Evolutionary conservation across 2,888 invertebrate species (phyloP).

Genomic region (Polietes domitor): DNA sequence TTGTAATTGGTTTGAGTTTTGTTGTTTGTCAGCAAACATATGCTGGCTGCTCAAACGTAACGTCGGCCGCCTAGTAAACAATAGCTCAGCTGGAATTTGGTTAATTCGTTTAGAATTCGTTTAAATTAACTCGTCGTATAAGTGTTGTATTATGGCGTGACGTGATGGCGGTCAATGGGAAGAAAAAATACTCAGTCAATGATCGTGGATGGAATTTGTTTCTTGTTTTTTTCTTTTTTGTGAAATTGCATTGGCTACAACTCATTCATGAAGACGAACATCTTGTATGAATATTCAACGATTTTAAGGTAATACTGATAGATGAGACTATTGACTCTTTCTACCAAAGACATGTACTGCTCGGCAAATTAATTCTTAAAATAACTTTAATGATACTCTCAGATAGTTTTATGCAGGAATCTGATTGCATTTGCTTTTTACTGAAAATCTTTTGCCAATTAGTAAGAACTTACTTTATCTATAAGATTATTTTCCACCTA

Average conservation of each 20-base stretch:
- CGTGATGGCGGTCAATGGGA: background rate
- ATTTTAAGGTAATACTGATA: background rate
- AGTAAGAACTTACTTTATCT: too few relatives aligned
- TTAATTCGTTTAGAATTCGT: too few relatives aligned
- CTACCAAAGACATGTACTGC: background rate
- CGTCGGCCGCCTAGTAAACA: background rate
- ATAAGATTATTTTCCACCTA: too few relatives aligned
- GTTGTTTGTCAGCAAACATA: background rate
- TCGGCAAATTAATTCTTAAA: too few relatives aligned
- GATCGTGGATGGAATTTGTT: background rate
- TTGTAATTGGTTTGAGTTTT: background rate
- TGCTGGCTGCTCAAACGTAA: background rate
- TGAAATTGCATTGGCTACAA: background rate
- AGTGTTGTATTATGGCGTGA: too few relatives aligned
- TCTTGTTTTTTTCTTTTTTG: too few relatives aligned
- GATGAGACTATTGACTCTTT: background rate
- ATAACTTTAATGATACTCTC: too few relatives aligned
- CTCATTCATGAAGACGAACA: background rate
- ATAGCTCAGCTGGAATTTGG: background rate
- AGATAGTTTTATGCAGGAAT: too few relatives aligned
- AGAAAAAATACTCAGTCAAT: background rate
- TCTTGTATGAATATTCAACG: background rate
- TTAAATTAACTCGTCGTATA: too few relatives aligned
- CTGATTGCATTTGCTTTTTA: too few relatives aligned
- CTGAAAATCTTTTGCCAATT: too few relatives aligned